Evolutionary conservation across 2,888 invertebrate species (phyloP), one percentile per base, ranked within the genome.

Genomic region (Hirtodrosophila trivittata): DNA sequence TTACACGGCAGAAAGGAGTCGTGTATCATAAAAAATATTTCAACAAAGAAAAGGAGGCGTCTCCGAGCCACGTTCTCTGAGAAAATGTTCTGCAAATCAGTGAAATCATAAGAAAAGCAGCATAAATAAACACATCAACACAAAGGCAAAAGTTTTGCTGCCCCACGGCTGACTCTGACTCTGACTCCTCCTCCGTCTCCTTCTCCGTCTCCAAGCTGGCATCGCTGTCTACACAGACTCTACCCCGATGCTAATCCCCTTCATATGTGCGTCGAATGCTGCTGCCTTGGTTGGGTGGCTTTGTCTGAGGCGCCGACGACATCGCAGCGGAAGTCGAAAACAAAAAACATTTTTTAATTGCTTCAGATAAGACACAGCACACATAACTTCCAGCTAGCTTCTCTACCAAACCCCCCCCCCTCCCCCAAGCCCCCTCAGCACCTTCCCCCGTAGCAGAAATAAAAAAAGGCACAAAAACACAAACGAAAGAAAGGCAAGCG

Each of bases 361-460:
- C 88, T 77, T 78, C 75, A 87, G 88, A 88, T 88, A 88, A 88
- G 85, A 77, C 63, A 63, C 70, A 83, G 80, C 66, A 77, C 68
- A 67, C 77, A 81, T 75, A 75, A 78, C 72, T 66, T 78, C 57
- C 50, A 63, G 46, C 21, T 41, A 41, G 30, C 35, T 35, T 26
- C 50, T 18, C 25, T n/a, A n/a, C n/a, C 13, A 37, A 35, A 35
- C 42, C 30, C 32, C 25, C 13, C 37, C 39, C 46, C 35, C 38
- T 28, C 54, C 16, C 18, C 13, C 42, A 35, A 38, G 39, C 37
- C 28, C 26, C 14, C 1, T 13, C 10, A 28, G 38, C 14, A 2
- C 41, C 1, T 10, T 8, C 21, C 25, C 18, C 32, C 51, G 18
- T 25, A 30, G 10, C 21, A 28, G 10, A 30, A 14, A 42, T 4